Evolutionary conservation across 2,888 invertebrate genomes (phyloP).

Genomic region (Lithophane ornitopus): DNA sequence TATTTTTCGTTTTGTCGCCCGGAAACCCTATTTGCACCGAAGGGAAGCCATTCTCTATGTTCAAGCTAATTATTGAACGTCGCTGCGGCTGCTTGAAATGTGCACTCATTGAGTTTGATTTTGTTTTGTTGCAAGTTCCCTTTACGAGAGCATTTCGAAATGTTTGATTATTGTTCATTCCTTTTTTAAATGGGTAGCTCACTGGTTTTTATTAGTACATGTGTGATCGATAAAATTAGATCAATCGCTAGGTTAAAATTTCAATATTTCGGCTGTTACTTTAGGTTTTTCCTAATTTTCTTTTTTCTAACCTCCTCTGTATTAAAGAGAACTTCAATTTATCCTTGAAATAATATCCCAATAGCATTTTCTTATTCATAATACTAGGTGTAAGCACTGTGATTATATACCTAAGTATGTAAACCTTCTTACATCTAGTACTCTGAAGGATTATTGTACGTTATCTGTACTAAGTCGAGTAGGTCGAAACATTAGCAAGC

Average conservation of each 20-base stretch:
- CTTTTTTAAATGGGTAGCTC: background rate
- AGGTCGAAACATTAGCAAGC: background rate
- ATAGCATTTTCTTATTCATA: background rate
- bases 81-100: slow-evolving; percentile 17
- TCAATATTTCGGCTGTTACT: too few relatives aligned
- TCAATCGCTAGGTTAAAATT: too few relatives aligned
- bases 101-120: slow-evolving; percentile 23
- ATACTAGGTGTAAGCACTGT: background rate
- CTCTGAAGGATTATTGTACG: background rate
- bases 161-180: background rate
- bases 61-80: slow-evolving; percentile 46
- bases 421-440: background rate
- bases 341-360: background rate
- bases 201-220: too few relatives aligned
- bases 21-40: slow-evolving; percentile 30
- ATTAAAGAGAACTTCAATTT: too few relatives aligned
- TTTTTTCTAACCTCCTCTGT: too few relatives aligned
- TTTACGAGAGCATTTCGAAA: slow-evolving; percentile 10
- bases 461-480: background rate
- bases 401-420: background rate
- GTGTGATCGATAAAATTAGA: too few relatives aligned
- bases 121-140: slow-evolving; percentile 8
- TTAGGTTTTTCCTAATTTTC: too few relatives aligned
- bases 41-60: slow-evolving; percentile 24
- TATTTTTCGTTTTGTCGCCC: slow-evolving; percentile 3